These are phyloP conservation scores for Varecia variegata DNA, from an alignment of 2,797 vertebrate genomes.

Conservation along the genomic window DNA sequence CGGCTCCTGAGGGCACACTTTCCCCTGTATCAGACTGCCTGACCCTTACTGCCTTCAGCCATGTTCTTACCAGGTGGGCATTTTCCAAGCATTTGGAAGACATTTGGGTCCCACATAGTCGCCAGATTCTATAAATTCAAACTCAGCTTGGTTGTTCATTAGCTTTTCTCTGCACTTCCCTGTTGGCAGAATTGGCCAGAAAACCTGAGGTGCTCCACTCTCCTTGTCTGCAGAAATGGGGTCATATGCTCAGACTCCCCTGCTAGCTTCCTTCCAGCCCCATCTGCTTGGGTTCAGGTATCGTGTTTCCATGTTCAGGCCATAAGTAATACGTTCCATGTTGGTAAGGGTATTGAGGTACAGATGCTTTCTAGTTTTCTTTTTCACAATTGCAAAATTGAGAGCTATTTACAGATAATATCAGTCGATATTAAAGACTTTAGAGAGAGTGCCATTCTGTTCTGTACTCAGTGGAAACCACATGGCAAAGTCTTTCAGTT, in stretches of 20 bases:
- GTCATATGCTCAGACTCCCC: neutral
- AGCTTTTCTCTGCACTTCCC: neutral
- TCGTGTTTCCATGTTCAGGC: neutral
- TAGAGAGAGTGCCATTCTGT: neutral
- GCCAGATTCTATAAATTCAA: neutral
- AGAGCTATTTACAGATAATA: neutral
- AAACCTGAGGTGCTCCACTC: rapidly evolving
- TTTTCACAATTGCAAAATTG: neutral
- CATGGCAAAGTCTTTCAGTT: neutral
- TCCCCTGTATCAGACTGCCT: neutral
- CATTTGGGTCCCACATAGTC: neutral
- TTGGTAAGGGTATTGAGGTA: neutral
- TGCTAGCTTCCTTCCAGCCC: neutral
- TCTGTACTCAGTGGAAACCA: neutral
- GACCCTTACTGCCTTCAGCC: neutral
- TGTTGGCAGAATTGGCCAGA: neutral
- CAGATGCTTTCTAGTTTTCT: neutral
- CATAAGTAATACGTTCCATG: neutral
- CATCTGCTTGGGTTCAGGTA: neutral
- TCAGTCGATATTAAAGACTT: neutral
- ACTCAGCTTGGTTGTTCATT: neutral
- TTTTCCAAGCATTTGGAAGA: neutral
- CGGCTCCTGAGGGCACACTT: neutral
- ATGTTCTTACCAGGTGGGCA: neutral
- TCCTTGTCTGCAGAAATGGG: neutral